Percentiles rank a stretch among this genome's conserved stretches.
phyloP scores from a whole-genome alignment of 2,797 vertebrate species.

The Xyrichtys novacula region DNA sequence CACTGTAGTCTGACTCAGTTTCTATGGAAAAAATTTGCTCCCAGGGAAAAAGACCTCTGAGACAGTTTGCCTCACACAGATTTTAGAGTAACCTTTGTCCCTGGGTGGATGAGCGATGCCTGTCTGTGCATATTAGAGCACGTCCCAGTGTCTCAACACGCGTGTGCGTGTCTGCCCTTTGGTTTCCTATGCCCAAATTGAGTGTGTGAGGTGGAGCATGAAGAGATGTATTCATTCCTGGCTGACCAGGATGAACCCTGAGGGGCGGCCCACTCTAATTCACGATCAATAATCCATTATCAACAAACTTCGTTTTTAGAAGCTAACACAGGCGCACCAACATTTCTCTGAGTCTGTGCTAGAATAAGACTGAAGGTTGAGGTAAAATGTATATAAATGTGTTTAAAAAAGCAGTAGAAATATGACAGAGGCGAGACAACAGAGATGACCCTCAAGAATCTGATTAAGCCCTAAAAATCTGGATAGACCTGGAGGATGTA shows the following conservation, averaged over 20 bases:
- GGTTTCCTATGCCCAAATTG: conserved; percentile 81
- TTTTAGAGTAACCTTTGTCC: conserved; percentile 64
- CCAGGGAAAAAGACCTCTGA: conserved; percentile 21
- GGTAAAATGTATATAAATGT: conserved; percentile 33
- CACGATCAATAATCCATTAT: conserved; percentile 98
- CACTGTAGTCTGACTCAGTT: conserved; percentile 1
- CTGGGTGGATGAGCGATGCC: conserved; percentile 69
- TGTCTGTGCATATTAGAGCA: conserved; percentile 75
- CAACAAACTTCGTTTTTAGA: conserved; percentile 89
- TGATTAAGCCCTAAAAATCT: conserved; percentile 24
- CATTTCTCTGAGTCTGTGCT: conserved; percentile 29
- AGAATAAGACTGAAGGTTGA: conserved; percentile 14
- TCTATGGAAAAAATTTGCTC: not conserved
- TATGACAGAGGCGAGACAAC: not conserved
- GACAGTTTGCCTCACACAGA: conserved; percentile 60
- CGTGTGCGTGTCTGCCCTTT: conserved; percentile 58
- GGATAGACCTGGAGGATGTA: conserved; percentile 19
- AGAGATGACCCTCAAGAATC: conserved; percentile 11
- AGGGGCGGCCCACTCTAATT: conserved; percentile 87
- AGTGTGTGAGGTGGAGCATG: conserved; percentile 86
- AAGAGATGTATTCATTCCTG: conserved; percentile 92
- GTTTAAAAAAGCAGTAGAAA: conserved; percentile 1
- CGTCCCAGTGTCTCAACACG: conserved; percentile 73
- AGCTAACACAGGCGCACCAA: conserved; percentile 59
- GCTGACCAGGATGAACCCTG: conserved; percentile 88